Evolutionary conservation across 1,140 invertebrate species (phyloP).

Genomic region (Procambarus virginalis): DNA sequence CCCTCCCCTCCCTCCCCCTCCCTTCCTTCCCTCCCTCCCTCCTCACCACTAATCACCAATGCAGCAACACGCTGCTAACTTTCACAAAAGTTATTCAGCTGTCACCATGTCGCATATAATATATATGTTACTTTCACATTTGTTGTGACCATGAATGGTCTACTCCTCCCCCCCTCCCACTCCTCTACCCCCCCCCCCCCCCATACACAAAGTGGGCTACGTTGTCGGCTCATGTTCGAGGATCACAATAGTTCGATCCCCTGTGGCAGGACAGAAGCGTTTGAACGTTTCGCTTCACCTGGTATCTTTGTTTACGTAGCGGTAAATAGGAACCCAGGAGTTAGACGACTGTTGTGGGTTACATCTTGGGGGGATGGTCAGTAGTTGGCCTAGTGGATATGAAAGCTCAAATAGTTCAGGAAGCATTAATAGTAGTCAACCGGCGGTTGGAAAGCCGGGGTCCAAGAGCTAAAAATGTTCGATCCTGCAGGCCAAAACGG

Average conservation of each 20-base stretch:
- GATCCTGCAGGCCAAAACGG: too few species aligned
- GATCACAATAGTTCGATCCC: too few species aligned
- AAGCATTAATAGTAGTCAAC: too few species aligned
- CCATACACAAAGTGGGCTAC: background rate
- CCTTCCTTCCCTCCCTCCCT: background rate
- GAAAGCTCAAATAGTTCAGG: too few species aligned
- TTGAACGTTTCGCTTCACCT: background rate
- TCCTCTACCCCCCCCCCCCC: background rate
- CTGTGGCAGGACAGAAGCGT: background rate
- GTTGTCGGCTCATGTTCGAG: background rate
- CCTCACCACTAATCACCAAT: background rate
- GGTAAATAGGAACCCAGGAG: background rate
- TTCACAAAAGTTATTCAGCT: background rate
- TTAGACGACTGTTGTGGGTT: too few species aligned
- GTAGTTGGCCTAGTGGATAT: too few species aligned
- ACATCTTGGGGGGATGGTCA: too few species aligned
- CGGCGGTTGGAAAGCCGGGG: too few species aligned
- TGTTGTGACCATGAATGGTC: background rate
- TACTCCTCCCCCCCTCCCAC: background rate
- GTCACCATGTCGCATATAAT: background rate
- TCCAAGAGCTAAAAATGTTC: too few species aligned
- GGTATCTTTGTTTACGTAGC: background rate
- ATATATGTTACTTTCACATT: background rate
- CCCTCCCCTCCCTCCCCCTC: too few species aligned
- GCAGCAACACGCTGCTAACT: background rate